phyloP scores from a whole-genome alignment of 2,113 vertebrate genomes.

The Eulacestoma nigropectus region DNA sequence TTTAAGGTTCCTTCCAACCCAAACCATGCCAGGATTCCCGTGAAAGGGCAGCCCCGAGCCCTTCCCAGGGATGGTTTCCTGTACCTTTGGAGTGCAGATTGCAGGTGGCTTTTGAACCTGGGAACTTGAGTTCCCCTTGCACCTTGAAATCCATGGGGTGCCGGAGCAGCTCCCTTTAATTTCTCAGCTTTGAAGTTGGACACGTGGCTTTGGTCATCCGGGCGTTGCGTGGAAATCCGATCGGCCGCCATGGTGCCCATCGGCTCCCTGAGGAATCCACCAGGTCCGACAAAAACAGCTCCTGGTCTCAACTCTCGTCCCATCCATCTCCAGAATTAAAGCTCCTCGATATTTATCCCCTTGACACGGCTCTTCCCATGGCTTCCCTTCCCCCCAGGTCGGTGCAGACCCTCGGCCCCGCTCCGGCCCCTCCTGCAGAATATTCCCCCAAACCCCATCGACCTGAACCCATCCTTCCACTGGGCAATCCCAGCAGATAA shows the following conservation, averaged over 20 bases:
- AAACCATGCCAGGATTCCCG: not conserved
- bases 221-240: accelerated
- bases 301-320: accelerated
- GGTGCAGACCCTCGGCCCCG: accelerated
- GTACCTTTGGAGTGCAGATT: not conserved
- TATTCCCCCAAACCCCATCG: accelerated
- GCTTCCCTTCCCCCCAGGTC: not conserved
- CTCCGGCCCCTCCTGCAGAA: not conserved
- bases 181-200: not conserved
- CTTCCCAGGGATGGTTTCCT: not conserved
- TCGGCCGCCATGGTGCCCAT: accelerated
- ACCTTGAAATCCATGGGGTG: not conserved
- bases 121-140: not conserved
- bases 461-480: not conserved
- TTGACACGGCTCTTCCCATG: not conserved
- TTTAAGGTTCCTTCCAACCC: not conserved
- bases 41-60: not conserved
- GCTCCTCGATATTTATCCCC: not conserved
- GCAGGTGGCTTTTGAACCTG: not conserved
- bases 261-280: not conserved
- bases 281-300: not conserved
- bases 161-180: not conserved
- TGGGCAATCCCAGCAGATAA: not conserved
- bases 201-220: accelerated
- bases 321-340: not conserved